Evolutionary conservation across 2,888 invertebrate species (phyloP), one percentile per base, ranked within the genome.

Genomic region (Drosophila bunnanda): DNA sequence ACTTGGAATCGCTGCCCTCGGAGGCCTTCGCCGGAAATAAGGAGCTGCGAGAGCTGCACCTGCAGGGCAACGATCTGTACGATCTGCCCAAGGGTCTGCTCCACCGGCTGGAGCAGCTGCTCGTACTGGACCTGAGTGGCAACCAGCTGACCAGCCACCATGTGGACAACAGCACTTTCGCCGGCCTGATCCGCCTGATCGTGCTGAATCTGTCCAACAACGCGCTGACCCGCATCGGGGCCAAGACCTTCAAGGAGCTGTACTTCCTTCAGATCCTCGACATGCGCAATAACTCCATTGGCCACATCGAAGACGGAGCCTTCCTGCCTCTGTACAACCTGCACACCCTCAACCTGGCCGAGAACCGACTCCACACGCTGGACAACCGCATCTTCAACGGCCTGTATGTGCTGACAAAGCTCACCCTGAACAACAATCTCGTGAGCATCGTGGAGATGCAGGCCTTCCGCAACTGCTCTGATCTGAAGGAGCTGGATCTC

Each of bases 281-380:
- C 91, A 93, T 98, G 84, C 95, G 96, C 87, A 97, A 97, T 91
- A 98, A 98, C 91, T 96, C 96, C 10, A 96, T 98, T 87, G 96
- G 96, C n/a, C 96, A 96, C 89, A 96, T 97, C 78, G 96, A 97
- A 93, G 96, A 97, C 88, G 96, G 96, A 89, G 96, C 97, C 52
- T 98, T 98, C 90, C 92, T 96, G 88, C 96, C 97, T 1, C 93
- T 98, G 54, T 97, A 97, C 93, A 97, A 98, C 92, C 93, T 98
- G 80, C 97, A 97, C 92, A 97, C 97, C 8, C 93, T 98, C 56
- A 98, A 98, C 91, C 93, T 98, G 77, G 97, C 97, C 41, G 96
- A 97, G 92, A 98, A 98, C 92, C 94, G 96, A 57, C 93, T 98
- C 57, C 96, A 96, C 90, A 95, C 96, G 46, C 94, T 97, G 87